Evolutionary conservation across 1,140 invertebrate species (phyloP).

Genomic region (Brachionus koreanus): DNA sequence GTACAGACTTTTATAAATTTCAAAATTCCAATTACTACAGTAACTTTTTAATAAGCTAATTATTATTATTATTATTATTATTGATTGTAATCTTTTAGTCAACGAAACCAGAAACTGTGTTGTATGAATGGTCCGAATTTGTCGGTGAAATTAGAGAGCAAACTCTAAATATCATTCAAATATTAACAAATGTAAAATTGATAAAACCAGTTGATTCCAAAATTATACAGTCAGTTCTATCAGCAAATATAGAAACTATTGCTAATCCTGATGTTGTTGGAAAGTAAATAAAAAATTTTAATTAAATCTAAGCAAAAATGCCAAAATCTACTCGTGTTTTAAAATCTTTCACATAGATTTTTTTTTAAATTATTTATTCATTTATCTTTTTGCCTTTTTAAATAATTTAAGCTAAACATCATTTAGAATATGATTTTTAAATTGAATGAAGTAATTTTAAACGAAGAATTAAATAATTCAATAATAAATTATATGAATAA

Average conservation of each 20-base stretch:
- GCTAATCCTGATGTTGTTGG: constrained; percentile 28
- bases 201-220: constrained; percentile 28
- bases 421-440: too few relatives aligned
- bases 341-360: too few relatives aligned
- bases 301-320: too few relatives aligned
- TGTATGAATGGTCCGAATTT: constrained; percentile 29
- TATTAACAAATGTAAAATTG: constrained; percentile 31
- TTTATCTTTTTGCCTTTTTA: too few relatives aligned
- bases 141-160: neutral
- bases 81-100: neutral
- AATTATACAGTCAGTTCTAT: constrained; percentile 27
- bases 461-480: too few relatives aligned
- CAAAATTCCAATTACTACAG: neutral
- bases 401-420: too few relatives aligned
- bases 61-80: neutral
- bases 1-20: constrained; percentile 4
- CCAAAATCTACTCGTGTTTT: too few relatives aligned
- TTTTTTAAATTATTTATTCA: too few relatives aligned
- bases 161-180: constrained; percentile 16
- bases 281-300: too few relatives aligned
- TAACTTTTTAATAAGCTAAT: neutral
- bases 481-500: too few relatives aligned
- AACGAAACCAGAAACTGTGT: neutral
- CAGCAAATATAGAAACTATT: constrained; percentile 37
- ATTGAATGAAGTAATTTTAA: too few relatives aligned